Evolutionary conservation across 2,113 vertebrate species (phyloP).

Genomic region (Sorex araneus): DNA sequence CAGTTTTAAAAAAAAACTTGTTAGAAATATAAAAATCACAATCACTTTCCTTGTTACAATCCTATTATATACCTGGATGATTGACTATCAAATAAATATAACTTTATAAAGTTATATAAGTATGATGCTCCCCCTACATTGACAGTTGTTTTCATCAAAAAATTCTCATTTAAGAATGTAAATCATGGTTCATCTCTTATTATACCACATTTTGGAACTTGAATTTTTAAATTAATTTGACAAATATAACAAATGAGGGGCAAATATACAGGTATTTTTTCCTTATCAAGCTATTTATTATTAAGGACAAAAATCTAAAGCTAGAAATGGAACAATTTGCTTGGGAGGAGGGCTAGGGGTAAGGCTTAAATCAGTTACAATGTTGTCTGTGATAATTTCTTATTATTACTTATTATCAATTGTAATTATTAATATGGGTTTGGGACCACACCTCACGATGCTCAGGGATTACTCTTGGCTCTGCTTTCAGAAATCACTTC

Average conservation of each 20-base stretch:
- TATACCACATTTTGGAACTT: neutral
- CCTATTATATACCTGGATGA: too few species aligned
- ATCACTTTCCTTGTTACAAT: conserved; percentile 1
- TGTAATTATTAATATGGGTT: too few species aligned
- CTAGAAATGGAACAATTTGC: neutral
- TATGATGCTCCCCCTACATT: neutral
- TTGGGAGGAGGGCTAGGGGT: neutral
- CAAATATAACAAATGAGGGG: neutral
- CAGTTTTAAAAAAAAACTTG: too few species aligned
- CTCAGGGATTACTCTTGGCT: too few species aligned
- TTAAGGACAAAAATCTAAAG: neutral
- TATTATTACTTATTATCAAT: too few species aligned
- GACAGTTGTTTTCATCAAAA: neutral
- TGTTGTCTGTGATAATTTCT: neutral
- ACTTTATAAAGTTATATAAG: neutral
- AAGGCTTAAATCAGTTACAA: neutral
- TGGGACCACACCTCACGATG: too few species aligned
- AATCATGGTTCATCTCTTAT: neutral
- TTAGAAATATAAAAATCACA: conserved; percentile 28
- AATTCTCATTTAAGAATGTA: conserved; percentile 19
- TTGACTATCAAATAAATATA: too few species aligned
- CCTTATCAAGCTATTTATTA: neutral
- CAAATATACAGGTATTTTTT: conserved; percentile 10
- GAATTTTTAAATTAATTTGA: neutral
- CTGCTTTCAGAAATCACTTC: too few species aligned